These are phyloP conservation scores for Hypercompe scribonia DNA, from an alignment of 2,888 invertebrate species.

Conservation along the genomic window DNA sequence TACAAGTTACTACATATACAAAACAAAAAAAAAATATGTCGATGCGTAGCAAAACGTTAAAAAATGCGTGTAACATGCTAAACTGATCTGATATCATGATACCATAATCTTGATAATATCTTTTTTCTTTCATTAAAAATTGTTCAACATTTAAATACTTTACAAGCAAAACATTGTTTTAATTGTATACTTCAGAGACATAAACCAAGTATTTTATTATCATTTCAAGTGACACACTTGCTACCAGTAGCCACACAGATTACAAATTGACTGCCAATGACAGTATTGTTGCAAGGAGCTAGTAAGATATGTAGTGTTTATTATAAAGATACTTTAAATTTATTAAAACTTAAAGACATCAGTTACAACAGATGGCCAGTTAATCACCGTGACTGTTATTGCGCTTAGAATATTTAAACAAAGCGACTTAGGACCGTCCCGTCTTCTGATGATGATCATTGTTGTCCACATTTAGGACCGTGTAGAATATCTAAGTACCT, in stretches of 20 bases:
- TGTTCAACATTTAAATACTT: constrained; percentile 65
- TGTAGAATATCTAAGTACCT: too few relatives aligned
- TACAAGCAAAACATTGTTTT: constrained; percentile 71
- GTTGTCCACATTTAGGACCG: too few relatives aligned
- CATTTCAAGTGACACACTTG: constrained; percentile 74
- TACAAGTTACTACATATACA: neutral
- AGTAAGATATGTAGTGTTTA: constrained; percentile 35
- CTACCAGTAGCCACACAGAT: constrained; percentile 60
- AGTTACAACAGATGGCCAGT: neutral
- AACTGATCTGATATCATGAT: constrained; percentile 59
- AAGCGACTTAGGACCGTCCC: neutral
- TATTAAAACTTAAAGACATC: neutral
- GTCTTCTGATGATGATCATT: too few relatives aligned
- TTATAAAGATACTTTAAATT: neutral
- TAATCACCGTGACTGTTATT: neutral
- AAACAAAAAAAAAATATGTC: neutral
- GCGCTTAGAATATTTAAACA: neutral
- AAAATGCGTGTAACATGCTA: constrained; percentile 33
- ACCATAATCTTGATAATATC: constrained; percentile 59
- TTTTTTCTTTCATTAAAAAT: constrained; percentile 60
- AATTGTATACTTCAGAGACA: constrained; percentile 64
- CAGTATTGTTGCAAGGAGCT: constrained; percentile 38
- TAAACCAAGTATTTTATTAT: constrained; percentile 77
- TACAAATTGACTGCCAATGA: constrained; percentile 61
- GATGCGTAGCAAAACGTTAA: constrained; percentile 24